Percentiles rank a stretch among this genome's conserved stretches.
Conservation (phyloP, 2,113 vertebrate genomes). For the Hylia prasina region DNA sequence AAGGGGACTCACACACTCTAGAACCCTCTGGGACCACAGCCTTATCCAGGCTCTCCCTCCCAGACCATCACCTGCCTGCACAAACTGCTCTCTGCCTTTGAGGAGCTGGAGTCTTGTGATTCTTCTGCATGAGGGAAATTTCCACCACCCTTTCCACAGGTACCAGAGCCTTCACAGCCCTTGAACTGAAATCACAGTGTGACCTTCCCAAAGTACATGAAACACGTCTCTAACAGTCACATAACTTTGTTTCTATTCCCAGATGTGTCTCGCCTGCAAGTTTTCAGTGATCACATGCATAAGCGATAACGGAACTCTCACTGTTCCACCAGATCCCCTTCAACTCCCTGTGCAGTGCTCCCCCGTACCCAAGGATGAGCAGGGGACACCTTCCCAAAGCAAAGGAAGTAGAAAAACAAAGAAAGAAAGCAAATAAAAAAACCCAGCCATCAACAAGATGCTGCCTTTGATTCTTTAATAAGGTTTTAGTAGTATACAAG, state of each 20-base stretch:
- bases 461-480: conserved; percentile 86
- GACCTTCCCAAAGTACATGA: neutral
- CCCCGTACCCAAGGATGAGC: neutral
- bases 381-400: neutral
- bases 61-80: neutral
- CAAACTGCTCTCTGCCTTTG: neutral
- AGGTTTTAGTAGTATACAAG: conserved; percentile 92
- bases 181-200: neutral
- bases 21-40: neutral
- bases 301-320: neutral
- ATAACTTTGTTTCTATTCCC: neutral
- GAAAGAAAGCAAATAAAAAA: conserved; percentile 56
- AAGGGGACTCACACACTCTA: neutral
- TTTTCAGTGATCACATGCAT: neutral
- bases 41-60: neutral
- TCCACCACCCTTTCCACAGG: neutral
- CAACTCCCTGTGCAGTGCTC: neutral
- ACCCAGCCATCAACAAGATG: conserved; percentile 53
- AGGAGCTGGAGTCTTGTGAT: neutral
- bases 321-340: neutral
- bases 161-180: neutral
- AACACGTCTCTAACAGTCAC: neutral
- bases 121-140: neutral
- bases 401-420: neutral
- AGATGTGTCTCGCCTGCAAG: neutral